A percentile compares a stretch with the other conserved stretches of the same genome.
Conservation (phyloP, 2,797 vertebrate genomes). For the Tachyglossus aculeatus region DNA sequence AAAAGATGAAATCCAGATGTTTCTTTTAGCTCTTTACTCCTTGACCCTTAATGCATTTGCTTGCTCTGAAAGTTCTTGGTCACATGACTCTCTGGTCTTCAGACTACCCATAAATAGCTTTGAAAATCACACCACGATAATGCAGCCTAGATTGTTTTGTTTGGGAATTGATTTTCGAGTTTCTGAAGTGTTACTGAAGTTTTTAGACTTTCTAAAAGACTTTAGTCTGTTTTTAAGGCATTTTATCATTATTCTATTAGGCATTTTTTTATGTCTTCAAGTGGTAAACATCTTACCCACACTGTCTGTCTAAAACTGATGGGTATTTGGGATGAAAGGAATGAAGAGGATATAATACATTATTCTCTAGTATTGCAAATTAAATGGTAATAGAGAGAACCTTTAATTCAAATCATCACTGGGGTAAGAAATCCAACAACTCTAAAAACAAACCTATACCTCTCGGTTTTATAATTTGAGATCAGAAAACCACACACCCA, state of each 20-base stretch:
- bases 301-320: conserved; percentile 36
- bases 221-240: conserved; percentile 47
- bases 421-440: conserved; percentile 10
- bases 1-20: conserved; percentile 67
- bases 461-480: conserved; percentile 23
- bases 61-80: conserved; percentile 44
- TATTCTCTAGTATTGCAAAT: conserved; percentile 18
- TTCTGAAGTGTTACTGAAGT: conserved; percentile 50
- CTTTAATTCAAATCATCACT: conserved; percentile 11
- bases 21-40: conserved; percentile 37
- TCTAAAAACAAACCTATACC: conserved; percentile 15
- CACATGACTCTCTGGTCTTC: conserved; percentile 51
- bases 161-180: conserved; percentile 50
- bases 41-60: conserved; percentile 52
- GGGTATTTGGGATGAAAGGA: conserved; percentile 17
- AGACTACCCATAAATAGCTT: conserved; percentile 43
- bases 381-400: not conserved
- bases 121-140: conserved; percentile 55
- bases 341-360: conserved; percentile 37
- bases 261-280: conserved; percentile 56
- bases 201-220: conserved; percentile 40
- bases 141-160: conserved; percentile 51
- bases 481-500: not conserved
- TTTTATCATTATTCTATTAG: conserved; percentile 45
- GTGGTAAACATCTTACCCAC: conserved; percentile 36